These are phyloP conservation scores for Thamnophis sirtalis DNA, from an alignment of 2,113 vertebrate species.

Conservation along the genomic window DNA sequence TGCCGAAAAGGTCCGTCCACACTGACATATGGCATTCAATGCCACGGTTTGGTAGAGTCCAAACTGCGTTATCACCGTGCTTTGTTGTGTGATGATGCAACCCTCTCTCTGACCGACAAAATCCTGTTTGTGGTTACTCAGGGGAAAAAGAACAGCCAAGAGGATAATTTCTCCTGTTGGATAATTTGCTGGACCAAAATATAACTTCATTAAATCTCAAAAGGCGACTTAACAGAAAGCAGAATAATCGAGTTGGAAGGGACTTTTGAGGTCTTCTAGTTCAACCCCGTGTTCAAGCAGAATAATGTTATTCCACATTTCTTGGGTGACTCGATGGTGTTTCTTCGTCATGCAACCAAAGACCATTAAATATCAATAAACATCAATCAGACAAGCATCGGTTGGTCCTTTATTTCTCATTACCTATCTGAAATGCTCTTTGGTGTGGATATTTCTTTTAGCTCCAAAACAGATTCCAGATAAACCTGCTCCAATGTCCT, in stretches of 20 bases:
- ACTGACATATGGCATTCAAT: conserved; percentile 48
- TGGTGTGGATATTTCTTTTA: background rate
- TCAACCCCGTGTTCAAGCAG: background rate
- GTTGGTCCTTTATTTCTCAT: background rate
- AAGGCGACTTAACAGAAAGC: background rate
- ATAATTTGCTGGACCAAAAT: too few species aligned
- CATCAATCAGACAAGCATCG: background rate
- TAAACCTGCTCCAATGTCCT: background rate
- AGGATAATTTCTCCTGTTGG: background rate
- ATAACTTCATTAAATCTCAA: background rate
- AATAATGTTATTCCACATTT: background rate
- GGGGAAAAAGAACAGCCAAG: background rate
- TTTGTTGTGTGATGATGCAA: too few species aligned
- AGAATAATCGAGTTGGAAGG: background rate
- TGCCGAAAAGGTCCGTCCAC: too few species aligned
- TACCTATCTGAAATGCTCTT: background rate
- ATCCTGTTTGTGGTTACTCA: conserved; percentile 2
- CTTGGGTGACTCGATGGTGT: background rate
- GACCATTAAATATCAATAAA: background rate
- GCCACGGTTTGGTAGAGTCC: conserved; percentile 25
- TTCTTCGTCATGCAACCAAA: conserved; percentile 26
- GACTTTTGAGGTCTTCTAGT: background rate
- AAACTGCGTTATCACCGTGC: conserved; percentile 28
- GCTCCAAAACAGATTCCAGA: conserved; percentile 12
- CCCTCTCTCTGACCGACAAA: conserved; percentile 32